Percentiles rank a stretch among this genome's conserved stretches.
Conservation (phyloP, 2,113 vertebrate species). For the Eretmochelys imbricata region DNA sequence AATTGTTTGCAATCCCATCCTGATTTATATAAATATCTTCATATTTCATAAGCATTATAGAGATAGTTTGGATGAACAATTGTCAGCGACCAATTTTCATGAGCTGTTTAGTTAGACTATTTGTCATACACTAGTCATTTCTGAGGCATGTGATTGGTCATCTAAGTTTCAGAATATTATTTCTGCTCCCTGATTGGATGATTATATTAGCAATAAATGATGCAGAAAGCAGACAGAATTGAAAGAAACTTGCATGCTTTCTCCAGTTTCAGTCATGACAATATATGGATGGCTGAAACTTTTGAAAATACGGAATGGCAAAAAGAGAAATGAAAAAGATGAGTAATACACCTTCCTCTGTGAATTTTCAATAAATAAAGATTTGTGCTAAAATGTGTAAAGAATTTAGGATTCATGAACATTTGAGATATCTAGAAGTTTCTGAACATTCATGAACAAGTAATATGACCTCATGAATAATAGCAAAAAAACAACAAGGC, state of each 20-base stretch:
- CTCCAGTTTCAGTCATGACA: background rate
- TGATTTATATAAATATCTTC: background rate
- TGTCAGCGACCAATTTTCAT: background rate
- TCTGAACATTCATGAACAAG: background rate
- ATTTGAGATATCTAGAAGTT: background rate
- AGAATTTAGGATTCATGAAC: background rate
- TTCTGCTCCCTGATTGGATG: background rate
- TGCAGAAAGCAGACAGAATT: background rate
- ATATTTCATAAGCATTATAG: background rate
- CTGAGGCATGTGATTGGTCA: background rate
- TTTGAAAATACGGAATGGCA: background rate
- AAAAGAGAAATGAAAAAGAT: background rate
- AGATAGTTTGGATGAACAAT: background rate
- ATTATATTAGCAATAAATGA: constrained; percentile 11
- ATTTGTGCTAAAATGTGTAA: background rate
- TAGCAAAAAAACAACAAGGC: background rate
- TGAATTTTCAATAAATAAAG: background rate
- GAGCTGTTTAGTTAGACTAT: background rate
- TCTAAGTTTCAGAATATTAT: background rate
- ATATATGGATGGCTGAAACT: background rate
- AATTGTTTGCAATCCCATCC: background rate
- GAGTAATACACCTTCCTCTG: background rate
- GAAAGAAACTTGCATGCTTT: background rate
- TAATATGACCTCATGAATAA: background rate
- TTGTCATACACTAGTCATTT: background rate